Evolutionary conservation across 2,113 vertebrate species (phyloP).

Genomic region (Bos indicus): DNA sequence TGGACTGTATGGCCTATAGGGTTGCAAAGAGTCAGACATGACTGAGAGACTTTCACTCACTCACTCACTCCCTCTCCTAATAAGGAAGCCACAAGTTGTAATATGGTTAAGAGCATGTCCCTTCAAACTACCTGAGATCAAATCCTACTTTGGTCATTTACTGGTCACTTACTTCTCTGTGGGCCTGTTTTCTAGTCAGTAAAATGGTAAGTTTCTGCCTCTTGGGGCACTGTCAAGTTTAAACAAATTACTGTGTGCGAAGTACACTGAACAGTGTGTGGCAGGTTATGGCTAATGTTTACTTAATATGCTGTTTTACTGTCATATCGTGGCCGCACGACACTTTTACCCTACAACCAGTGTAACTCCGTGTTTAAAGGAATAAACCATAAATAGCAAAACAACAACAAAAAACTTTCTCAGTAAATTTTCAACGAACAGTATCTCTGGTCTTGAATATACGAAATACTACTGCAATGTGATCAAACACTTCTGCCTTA

Average conservation of each 20-base stretch:
- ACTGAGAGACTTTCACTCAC: neutral
- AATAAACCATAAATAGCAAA: neutral
- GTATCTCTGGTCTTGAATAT: neutral
- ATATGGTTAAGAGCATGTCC: neutral
- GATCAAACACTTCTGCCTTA: neutral
- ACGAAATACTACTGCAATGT: neutral
- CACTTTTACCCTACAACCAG: neutral
- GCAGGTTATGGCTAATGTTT: neutral
- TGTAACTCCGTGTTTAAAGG: neutral
- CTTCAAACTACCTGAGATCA: neutral
- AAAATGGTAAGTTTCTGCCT: neutral
- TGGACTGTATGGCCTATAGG: neutral
- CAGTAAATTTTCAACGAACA: neutral
- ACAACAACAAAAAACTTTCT: neutral
- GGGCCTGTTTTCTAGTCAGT: neutral
- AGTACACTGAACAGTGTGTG: neutral
- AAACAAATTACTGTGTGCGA: neutral
- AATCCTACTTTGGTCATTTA: neutral
- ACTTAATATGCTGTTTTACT: neutral
- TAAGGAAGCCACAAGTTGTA: neutral
- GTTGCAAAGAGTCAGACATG: neutral
- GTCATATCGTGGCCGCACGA: neutral
- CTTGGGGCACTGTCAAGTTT: neutral
- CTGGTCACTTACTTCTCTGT: neutral
- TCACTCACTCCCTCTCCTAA: neutral